These are phyloP conservation scores for Lucinisca nassula DNA, from an alignment of 2,888 invertebrate genomes.

Conservation along the genomic window DNA sequence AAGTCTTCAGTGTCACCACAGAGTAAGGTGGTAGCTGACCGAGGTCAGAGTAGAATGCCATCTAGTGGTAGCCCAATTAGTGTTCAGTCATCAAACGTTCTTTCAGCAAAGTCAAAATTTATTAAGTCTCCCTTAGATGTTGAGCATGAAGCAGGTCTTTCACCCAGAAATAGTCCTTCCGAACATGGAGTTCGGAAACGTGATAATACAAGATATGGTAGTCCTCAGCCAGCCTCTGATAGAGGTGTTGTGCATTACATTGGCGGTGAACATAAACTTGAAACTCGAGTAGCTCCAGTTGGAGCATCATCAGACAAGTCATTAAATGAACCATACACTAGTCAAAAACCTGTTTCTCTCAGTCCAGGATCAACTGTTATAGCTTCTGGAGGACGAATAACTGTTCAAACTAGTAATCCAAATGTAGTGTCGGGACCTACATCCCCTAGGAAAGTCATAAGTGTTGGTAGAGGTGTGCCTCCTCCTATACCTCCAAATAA, in stretches of 20 bases:
- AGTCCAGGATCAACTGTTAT: constrained; percentile 70
- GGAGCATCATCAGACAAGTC: constrained; percentile 72
- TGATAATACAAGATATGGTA: constrained; percentile 65
- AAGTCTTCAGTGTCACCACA: constrained; percentile 71
- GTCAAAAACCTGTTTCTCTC: constrained; percentile 53
- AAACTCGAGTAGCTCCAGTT: constrained; percentile 73
- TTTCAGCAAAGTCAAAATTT: constrained; percentile 41
- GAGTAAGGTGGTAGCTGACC: constrained; percentile 43
- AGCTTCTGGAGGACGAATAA: constrained; percentile 81
- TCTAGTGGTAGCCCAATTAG: constrained; percentile 29
- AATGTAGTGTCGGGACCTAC: constrained; percentile 62
- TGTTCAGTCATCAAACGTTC: constrained; percentile 26
- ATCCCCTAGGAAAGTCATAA: constrained; percentile 72
- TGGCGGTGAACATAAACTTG: constrained; percentile 54
- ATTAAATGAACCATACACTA: constrained; percentile 52
- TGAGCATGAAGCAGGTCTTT: constrained; percentile 64
- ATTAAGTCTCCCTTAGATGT: constrained; percentile 18
- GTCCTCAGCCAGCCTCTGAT: constrained; percentile 65
- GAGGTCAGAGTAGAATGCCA: constrained; percentile 35
- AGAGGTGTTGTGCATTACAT: constrained; percentile 57
- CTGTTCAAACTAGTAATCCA: constrained; percentile 79
- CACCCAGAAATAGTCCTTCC: constrained; percentile 52
- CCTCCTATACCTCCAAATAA: constrained; percentile 87
- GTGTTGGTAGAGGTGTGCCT: constrained; percentile 82
- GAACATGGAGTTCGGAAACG: constrained; percentile 62